These are phyloP conservation scores for Patella ulyssiponensis DNA, from an alignment of 2,888 invertebrate genomes.

Conservation along the genomic window DNA sequence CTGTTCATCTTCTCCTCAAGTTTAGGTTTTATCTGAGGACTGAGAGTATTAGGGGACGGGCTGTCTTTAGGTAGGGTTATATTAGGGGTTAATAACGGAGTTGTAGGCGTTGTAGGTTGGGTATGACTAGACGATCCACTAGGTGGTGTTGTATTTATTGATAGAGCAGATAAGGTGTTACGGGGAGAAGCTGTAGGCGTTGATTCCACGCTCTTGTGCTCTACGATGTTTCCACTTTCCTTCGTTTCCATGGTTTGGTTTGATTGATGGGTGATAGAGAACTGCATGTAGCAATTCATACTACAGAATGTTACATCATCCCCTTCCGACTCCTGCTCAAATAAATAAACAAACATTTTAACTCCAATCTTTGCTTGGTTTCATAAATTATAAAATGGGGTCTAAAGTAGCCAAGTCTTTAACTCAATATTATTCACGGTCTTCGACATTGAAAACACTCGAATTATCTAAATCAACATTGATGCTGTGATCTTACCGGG, in stretches of 20 bases:
- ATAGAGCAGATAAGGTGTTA: conserved; percentile 30
- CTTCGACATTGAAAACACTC: no score
- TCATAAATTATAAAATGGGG: neutral
- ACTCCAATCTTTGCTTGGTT: neutral
- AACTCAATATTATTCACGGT: no score
- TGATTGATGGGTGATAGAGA: conserved; percentile 79
- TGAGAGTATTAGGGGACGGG: conserved; percentile 29
- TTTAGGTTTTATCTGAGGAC: conserved; percentile 31
- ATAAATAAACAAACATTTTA: neutral
- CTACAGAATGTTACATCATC: conserved; percentile 83
- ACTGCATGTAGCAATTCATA: conserved; percentile 89
- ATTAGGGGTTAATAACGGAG: conserved; percentile 28
- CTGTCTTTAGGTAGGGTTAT: conserved; percentile 9
- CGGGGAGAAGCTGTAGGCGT: conserved; percentile 28
- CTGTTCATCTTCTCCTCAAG: conserved; percentile 38
- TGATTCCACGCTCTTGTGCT: conserved; percentile 35
- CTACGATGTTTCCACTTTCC: conserved; percentile 36
- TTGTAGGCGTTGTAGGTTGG: conserved; percentile 41
- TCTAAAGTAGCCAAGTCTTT: neutral
- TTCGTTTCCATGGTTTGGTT: conserved; percentile 34
- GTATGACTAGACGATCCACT: conserved; percentile 29
- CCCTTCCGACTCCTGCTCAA: conserved; percentile 65
- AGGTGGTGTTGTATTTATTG: conserved; percentile 34
- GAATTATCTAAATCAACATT: no score
- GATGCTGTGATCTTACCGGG: no score